Conservation (phyloP, 2,888 invertebrate species). For the Dione vanillae region DNA sequence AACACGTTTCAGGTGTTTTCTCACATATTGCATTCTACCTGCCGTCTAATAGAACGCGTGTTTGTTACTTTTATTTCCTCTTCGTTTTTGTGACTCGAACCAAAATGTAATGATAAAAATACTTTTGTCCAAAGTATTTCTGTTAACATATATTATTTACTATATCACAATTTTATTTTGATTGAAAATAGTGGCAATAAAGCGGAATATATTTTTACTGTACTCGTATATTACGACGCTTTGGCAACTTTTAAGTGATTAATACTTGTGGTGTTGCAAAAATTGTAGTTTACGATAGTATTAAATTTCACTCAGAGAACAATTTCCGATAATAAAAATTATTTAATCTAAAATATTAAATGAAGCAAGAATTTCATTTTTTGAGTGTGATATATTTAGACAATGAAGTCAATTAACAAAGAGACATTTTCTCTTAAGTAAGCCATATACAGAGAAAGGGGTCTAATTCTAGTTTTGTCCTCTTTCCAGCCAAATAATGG, state of each 20-base stretch:
- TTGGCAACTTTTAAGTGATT: not conserved
- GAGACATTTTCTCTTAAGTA: too few species aligned
- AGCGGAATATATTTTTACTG: not conserved
- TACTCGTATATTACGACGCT: not conserved
- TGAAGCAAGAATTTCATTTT: too few species aligned
- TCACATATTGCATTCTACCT: slow-evolving; percentile 4
- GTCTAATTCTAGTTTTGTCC: too few species aligned
- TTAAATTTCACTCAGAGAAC: too few species aligned
- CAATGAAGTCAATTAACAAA: too few species aligned
- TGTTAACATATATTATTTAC: not conserved
- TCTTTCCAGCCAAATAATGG: too few species aligned
- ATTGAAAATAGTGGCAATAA: not conserved
- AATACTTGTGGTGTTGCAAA: not conserved
- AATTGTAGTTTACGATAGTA: not conserved
- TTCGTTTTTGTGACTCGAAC: not conserved
- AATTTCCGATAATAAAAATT: too few species aligned
- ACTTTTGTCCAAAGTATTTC: not conserved
- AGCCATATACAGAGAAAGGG: too few species aligned
- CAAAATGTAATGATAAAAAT: slow-evolving; percentile 11
- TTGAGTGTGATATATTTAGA: too few species aligned
- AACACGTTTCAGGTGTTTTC: slow-evolving; percentile 7
- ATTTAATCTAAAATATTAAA: too few species aligned
- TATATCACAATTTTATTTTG: too few species aligned
- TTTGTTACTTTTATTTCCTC: not conserved
- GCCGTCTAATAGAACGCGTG: slow-evolving; percentile 2